Conservation (phyloP, 2,797 vertebrate genomes). For the Liparis tanakae region DNA sequence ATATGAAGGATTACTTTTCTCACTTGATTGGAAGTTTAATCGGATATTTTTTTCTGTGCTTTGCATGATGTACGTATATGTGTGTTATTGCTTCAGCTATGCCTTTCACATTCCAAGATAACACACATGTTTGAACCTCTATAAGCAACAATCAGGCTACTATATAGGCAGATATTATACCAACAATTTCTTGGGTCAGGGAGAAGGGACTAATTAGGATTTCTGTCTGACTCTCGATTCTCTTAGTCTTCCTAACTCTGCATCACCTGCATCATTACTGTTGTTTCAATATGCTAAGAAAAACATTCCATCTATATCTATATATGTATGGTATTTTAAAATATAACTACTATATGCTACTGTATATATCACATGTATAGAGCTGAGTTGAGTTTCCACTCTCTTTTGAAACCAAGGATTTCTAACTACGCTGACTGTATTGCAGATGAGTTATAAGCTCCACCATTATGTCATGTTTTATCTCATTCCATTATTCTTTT, state of each 20-base stretch:
- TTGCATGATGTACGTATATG: constrained; percentile 63
- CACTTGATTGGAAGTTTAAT: constrained; percentile 69
- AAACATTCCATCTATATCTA: not conserved
- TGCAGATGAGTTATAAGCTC: constrained; percentile 53
- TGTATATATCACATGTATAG: not conserved
- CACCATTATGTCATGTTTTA: constrained; percentile 64
- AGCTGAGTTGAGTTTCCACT: constrained; percentile 18
- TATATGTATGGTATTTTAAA: not conserved
- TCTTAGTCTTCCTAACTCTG: constrained; percentile 15
- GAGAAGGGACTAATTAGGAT: constrained; percentile 28
- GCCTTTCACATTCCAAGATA: constrained; percentile 4
- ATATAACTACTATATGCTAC: not conserved
- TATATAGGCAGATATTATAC: constrained; percentile 20
- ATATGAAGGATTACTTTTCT: constrained; percentile 72
- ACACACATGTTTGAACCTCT: constrained; percentile 53
- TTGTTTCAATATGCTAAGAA: constrained; percentile 16
- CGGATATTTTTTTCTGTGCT: constrained; percentile 60
- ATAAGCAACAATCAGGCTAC: constrained; percentile 25
- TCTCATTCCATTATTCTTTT: constrained; percentile 66
- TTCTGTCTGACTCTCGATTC: constrained; percentile 22
- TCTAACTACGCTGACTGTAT: constrained; percentile 45
- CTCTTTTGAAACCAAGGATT: constrained; percentile 50
- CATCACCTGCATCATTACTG: not conserved
- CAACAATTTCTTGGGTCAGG: constrained; percentile 22
- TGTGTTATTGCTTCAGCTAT: constrained; percentile 53